phyloP scores from a whole-genome alignment of 2,113 vertebrate species.

The Malurus elegans region DNA sequence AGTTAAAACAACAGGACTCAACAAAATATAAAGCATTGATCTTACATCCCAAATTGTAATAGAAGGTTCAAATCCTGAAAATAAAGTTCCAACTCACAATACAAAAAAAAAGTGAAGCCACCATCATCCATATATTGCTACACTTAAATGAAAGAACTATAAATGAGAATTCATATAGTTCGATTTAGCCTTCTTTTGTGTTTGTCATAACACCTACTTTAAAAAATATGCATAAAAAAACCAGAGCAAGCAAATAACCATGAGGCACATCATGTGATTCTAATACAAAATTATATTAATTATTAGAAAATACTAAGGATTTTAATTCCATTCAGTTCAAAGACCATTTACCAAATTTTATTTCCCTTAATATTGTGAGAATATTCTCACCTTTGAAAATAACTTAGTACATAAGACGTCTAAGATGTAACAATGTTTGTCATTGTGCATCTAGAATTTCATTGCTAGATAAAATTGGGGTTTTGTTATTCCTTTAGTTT shows the following conservation, averaged over 20 bases:
- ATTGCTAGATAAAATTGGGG: background rate
- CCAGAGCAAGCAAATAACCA: background rate
- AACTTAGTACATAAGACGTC: background rate
- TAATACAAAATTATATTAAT: background rate
- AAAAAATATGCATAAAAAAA: background rate
- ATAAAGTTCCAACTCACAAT: accelerated
- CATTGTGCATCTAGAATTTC: background rate
- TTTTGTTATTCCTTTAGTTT: background rate
- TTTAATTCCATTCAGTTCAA: background rate
- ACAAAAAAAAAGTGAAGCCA: background rate
- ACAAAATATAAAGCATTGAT: background rate
- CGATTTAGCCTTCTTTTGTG: background rate
- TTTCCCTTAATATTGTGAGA: background rate
- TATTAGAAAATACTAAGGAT: background rate
- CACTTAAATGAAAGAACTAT: background rate
- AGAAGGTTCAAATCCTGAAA: background rate
- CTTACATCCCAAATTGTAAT: background rate
- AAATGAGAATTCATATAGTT: background rate
- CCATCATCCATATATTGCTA: background rate
- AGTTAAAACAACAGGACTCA: background rate
- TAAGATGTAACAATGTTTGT: background rate
- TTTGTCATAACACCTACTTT: background rate
- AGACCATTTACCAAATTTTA: background rate
- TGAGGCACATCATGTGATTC: background rate
- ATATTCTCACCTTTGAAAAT: background rate